A percentile compares a stretch with the other conserved stretches of the same genome.
These are phyloP conservation scores for Watsonalla binaria DNA, from an alignment of 2,888 invertebrate genomes.

Conservation along the genomic window DNA sequence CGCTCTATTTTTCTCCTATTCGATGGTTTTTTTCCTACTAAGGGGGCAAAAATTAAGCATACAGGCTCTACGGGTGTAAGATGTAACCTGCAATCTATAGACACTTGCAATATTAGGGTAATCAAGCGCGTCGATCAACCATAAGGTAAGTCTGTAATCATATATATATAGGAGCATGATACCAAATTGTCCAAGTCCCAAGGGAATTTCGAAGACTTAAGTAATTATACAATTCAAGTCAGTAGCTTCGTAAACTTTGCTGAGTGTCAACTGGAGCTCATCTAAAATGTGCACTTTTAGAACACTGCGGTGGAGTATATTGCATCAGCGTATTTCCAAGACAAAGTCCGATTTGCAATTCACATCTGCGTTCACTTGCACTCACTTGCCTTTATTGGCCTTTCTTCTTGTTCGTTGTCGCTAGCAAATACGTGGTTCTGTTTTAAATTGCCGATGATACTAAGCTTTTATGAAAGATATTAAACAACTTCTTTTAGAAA, in stretches of 20 bases:
- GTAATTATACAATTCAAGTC: background rate
- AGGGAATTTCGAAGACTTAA: background rate
- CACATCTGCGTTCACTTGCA: conserved; percentile 18
- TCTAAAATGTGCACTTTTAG: conserved; percentile 27
- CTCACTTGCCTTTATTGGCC: conserved; percentile 17
- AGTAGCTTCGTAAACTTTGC: background rate
- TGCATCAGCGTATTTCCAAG: conserved; percentile 20
- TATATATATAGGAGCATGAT: background rate
- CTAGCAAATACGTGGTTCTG: background rate
- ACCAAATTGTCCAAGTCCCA: background rate
- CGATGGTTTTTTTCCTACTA: too few relatives aligned
- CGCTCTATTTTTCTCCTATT: too few relatives aligned
- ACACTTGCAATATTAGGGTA: too few relatives aligned
- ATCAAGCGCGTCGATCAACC: too few relatives aligned
- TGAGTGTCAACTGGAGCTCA: conserved; percentile 16
- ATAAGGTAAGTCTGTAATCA: too few relatives aligned
- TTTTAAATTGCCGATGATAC: background rate
- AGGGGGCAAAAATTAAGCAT: too few relatives aligned
- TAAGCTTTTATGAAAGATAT: background rate
- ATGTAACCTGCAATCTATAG: too few relatives aligned
- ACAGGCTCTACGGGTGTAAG: too few relatives aligned
- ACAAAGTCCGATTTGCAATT: conserved; percentile 27
- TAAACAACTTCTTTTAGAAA: too few relatives aligned
- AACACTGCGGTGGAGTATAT: conserved; percentile 31
- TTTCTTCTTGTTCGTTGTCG: background rate